Percentiles rank a stretch among this genome's conserved stretches.
phyloP scores from a whole-genome alignment of 1,140 invertebrate species.

The Rhopalosiphum maidis region DNA sequence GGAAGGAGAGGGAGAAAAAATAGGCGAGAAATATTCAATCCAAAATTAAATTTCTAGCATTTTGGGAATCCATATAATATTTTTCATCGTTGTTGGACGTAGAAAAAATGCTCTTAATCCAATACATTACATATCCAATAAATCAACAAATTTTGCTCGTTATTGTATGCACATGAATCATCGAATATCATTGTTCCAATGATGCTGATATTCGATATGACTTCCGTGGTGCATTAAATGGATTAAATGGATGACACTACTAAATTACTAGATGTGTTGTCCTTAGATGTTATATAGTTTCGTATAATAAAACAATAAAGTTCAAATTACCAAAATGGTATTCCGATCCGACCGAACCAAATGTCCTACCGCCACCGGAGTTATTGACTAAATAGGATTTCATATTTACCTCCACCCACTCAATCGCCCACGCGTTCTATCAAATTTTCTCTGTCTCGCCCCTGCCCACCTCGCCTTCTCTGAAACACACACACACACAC shows the following conservation, averaged over 20 bases:
- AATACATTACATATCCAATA: not conserved
- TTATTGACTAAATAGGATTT: slow-evolving; percentile 13
- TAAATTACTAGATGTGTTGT: not conserved
- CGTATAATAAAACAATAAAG: not conserved
- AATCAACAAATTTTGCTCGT: not conserved
- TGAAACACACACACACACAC: not conserved
- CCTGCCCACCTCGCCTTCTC: not conserved
- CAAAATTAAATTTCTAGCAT: not conserved
- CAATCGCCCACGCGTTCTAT: not conserved
- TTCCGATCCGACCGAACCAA: not conserved
- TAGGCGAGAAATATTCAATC: not conserved
- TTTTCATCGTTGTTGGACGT: not conserved
- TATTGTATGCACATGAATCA: not conserved
- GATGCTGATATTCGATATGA: not conserved
- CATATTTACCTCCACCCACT: not conserved
- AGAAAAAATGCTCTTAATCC: not conserved
- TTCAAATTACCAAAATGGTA: slow-evolving; percentile 6
- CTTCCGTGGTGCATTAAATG: not conserved
- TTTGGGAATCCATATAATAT: not conserved
- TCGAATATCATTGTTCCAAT: not conserved
- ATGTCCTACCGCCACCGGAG: not conserved
- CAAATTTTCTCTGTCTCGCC: not conserved
- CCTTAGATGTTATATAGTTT: not conserved
- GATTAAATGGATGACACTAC: not conserved
- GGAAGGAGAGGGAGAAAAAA: not conserved